Evolutionary conservation across 2,113 vertebrate genomes (phyloP), one percentile per base, ranked within the genome.

Genomic region (Brachirus orientalis): DNA sequence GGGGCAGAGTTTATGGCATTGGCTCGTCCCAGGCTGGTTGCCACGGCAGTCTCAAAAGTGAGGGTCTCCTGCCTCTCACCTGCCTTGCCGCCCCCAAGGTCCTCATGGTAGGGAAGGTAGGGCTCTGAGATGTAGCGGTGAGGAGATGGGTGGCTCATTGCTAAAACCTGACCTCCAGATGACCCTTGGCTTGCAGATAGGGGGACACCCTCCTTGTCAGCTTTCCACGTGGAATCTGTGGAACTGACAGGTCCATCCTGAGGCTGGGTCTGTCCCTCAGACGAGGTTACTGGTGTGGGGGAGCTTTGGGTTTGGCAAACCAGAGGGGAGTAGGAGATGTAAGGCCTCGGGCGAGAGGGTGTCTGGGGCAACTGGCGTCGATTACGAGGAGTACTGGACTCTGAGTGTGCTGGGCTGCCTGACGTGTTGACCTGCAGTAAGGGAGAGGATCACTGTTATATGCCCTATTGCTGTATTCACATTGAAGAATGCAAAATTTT

Each of bases 61-160:
- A 99, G 96, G 1, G 96, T 98, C 82, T 98, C 96, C 88, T 96
- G 94, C 79, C 91, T 84, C 6, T 85, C 85, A 0, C 93, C 94
- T 18, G 93, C 93, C 91, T 94, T 93, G 13, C 94, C 94, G 59
- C 92, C 83, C 4, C 94, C 88, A 57, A 93, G 88, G 76, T 96
- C 96, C 75, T 95, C 94, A 4, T 96, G 97, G 82, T 95, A 92
- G 2, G 94, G 93, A 87, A 99, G 93, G 91, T 98, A 96, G 59
- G 97, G 96, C 94, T 98, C 97, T 0, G 97, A 98, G 90, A 98
- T 98, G 91, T 98, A 98, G 58, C 94, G 96, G 55, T 96, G 97
- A 0, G 96, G 96, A 47, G 96, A 97, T 4, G 94, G 88, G 57
- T 91, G 93, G 86, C 84, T 76, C 1, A 72, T 63, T 36, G 76